Evolutionary conservation across 2,888 invertebrate species (phyloP).

Genomic region (Synanthedon andrenaeformis): DNA sequence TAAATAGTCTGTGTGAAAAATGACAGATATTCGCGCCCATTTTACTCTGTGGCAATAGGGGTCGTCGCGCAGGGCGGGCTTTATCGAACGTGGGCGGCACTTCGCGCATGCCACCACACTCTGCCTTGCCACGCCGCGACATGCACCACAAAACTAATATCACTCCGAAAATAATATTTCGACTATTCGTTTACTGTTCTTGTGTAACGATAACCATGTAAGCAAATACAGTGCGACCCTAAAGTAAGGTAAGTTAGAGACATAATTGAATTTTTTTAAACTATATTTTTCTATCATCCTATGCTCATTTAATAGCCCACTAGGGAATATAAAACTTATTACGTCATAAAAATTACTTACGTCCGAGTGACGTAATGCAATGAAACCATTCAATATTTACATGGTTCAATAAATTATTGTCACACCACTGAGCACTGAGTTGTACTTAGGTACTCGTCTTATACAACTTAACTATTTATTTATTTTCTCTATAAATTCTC

Average conservation of each 20-base stretch:
- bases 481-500: too few relatives aligned
- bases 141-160: slow-evolving; percentile 31
- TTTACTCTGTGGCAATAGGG: slow-evolving; percentile 13
- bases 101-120: slow-evolving; percentile 28
- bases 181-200: not conserved
- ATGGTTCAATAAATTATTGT: too few relatives aligned
- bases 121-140: slow-evolving; percentile 26
- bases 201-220: not conserved
- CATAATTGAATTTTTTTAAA: not conserved
- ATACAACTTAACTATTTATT: too few relatives aligned
- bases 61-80: slow-evolving; percentile 9
- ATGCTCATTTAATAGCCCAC: not conserved
- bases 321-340: slow-evolving; percentile 21
- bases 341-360: slow-evolving; percentile 29
- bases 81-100: slow-evolving; percentile 62
- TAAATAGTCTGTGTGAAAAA: too few relatives aligned
- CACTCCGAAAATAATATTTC: not conserved
- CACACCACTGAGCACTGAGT: too few relatives aligned
- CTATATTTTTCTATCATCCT: too few relatives aligned
- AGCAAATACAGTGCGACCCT: not conserved
- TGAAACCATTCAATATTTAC: slow-evolving; percentile 7
- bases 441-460: too few relatives aligned
- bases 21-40: too few relatives aligned
- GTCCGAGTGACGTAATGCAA: slow-evolving; percentile 37
- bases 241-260: slow-evolving; percentile 3